These are phyloP conservation scores for Eurosta solidaginis DNA, from an alignment of 1,140 invertebrate genomes.

Conservation along the genomic window DNA sequence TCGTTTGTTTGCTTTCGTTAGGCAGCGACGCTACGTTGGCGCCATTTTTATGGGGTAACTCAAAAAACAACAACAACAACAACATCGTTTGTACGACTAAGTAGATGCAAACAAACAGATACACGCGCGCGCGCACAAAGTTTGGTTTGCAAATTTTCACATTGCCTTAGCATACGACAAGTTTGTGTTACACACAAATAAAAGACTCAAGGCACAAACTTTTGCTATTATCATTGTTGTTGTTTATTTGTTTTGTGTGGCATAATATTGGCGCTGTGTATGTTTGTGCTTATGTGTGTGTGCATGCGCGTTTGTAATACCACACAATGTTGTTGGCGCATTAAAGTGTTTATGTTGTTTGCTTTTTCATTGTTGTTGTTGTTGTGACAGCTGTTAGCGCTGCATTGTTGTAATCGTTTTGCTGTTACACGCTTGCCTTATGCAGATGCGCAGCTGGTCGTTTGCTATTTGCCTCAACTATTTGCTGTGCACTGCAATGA, in stretches of 20 bases:
- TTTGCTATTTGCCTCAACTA: not conserved
- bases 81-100: not conserved
- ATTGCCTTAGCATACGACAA: not conserved
- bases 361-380: not conserved
- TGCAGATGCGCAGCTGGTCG: conserved; percentile 9
- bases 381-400: not conserved
- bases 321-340: not conserved
- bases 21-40: not conserved
- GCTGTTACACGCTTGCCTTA: conserved; percentile 9
- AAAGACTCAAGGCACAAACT: not conserved
- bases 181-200: not conserved
- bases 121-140: not conserved
- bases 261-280: not conserved
- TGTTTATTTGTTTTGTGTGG: not conserved
- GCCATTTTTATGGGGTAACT: conserved; percentile 14
- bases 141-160: not conserved
- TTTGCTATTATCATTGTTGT: not conserved
- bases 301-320: not conserved
- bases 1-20: not conserved
- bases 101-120: not conserved
- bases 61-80: not conserved
- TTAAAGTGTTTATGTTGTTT: not conserved
- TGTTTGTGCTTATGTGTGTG: not conserved
- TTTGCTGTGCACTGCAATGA: too few species aligned
- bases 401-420: conserved; percentile 9